phyloP scores from a whole-genome alignment of 2,113 vertebrate species.

The Tauraco erythrolophus region DNA sequence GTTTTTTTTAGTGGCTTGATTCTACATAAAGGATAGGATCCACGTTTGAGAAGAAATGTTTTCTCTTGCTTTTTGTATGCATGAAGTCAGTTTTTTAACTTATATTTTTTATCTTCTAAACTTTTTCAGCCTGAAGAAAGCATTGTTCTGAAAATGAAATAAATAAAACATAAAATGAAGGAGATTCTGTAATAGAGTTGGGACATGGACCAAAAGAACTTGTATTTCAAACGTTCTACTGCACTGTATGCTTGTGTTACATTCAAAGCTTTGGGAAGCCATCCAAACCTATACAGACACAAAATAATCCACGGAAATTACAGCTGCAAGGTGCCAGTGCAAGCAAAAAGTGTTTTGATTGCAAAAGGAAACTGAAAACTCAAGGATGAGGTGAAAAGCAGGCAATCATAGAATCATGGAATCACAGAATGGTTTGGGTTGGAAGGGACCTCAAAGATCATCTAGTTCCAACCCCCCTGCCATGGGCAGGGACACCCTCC shows the following conservation, averaged over 20 bases:
- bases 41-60: background rate
- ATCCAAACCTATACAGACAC: slow-evolving; percentile 4
- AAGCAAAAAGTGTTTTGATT: background rate
- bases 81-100: background rate
- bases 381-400: background rate
- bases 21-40: accelerated
- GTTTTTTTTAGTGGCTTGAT: background rate
- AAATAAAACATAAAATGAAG: slow-evolving; percentile 3
- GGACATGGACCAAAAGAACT: slow-evolving; percentile 15
- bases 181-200: background rate
- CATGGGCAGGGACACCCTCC: too few relatives aligned
- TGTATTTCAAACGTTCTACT: slow-evolving; percentile 3
- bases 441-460: too few relatives aligned
- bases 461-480: too few relatives aligned
- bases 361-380: slow-evolving; percentile 9
- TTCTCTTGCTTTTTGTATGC: background rate
- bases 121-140: slow-evolving; percentile 1
- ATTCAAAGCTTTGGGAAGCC: background rate
- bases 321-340: background rate
- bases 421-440: too few relatives aligned
- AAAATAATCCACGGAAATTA: slow-evolving; percentile 10
- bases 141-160: background rate
- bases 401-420: too few relatives aligned
- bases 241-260: background rate
- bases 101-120: background rate